Conservation (phyloP, 2,797 vertebrate genomes). For the Sylvilagus floridanus region DNA sequence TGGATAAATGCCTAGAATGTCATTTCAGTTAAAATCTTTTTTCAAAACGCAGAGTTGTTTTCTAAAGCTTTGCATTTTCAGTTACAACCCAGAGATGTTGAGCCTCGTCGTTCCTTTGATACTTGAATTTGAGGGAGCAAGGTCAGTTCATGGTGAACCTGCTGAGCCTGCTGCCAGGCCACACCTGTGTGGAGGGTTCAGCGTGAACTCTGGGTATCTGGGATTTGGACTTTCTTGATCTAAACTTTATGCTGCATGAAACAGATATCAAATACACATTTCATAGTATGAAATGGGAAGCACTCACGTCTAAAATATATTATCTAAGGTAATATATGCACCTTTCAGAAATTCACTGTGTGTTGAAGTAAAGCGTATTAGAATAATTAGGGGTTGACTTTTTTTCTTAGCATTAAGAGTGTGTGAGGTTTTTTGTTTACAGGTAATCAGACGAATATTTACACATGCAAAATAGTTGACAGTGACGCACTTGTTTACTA, state of each 20-base stretch:
- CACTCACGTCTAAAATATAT: conserved; percentile 73
- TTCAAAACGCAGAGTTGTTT: conserved; percentile 60
- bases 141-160: conserved; percentile 69
- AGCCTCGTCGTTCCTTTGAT: conserved; percentile 74
- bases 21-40: conserved; percentile 62
- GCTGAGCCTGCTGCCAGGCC: conserved; percentile 82
- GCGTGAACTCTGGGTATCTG: conserved; percentile 72
- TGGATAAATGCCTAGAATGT: conserved; percentile 45
- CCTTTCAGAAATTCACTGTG: conserved; percentile 76
- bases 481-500: conserved; percentile 72
- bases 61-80: conserved; percentile 60
- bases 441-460: conserved; percentile 76
- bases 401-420: conserved; percentile 70
- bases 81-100: conserved; percentile 68
- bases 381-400: conserved; percentile 55
- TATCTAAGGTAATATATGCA: conserved; percentile 65
- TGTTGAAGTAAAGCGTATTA: conserved; percentile 72
- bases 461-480: conserved; percentile 68
- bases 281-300: conserved; percentile 73
- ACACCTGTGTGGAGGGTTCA: conserved; percentile 45
- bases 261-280: conserved; percentile 77
- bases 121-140: conserved; percentile 77
- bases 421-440: conserved; percentile 80
- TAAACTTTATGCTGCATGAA: conserved; percentile 71
- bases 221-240: conserved; percentile 73